Evolutionary conservation across 2,797 vertebrate genomes (phyloP), one percentile per base, ranked within the genome.

Genomic region (Pogoniulus pusillus): DNA sequence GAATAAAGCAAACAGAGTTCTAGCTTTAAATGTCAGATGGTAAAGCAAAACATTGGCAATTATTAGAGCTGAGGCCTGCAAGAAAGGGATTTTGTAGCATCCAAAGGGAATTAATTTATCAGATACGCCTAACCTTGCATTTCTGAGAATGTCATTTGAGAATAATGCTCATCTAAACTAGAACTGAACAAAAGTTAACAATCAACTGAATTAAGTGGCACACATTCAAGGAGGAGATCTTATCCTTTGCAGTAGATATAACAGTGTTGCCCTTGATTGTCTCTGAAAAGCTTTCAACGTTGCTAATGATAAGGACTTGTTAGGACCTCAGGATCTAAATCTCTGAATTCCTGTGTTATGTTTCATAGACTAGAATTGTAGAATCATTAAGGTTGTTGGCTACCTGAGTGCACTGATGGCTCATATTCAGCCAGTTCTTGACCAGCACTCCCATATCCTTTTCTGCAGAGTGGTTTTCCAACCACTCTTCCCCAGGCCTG

Each of bases 131-230:
- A 83, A 94, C 77, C 87, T 77, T 84, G 90, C 64, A 64, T 91
- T 78, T 92, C 85, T 86, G 64, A 89, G 66, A 89, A 87, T 78
- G 74, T 77, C 55, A 66, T 57, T 65, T 87, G 53, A 93, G 91
- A 82, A 70, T 54, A 84, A 85, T 29, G 32, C 16, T 89, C 82
- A 45, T 75, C 86, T 90, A 70, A 89, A 86, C 83, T 78, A n/a
- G 74, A 82, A 93, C 65, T 66, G 32, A 57, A 58, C 77, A 68
- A 76, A 91, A 87, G 71, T 86, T 85, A 85, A 58, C 62, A 80
- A 24, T 82, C 85, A 92, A 45, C 91, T 0, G 43, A 90, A 80
- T 84, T 91, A 80, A 87, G 41, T 84, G 71, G 41, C 43, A 43
- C 51, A 72, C 34, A 74, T 79, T 89, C 78, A 58, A 63, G 68